Base-by-base conservation (phyloP, 2,113 vertebrate genomes). In the Poeciliopsis turrubarensis region DNA sequence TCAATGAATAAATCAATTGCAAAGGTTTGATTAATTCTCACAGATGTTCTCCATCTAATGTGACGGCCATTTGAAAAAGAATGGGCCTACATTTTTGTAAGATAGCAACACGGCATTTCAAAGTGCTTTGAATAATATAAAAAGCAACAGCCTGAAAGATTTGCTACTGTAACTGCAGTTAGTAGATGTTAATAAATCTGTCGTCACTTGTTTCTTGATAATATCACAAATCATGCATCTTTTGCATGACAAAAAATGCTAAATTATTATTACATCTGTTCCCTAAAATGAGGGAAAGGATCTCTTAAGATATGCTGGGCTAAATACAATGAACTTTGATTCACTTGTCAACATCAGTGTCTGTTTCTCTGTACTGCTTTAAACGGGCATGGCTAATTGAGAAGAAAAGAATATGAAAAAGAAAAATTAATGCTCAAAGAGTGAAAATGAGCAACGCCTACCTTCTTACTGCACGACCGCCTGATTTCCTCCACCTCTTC, bases 401-500 rank as follows among this genome's bases (percentile, higher is more conserved):
- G 47, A 27, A 47, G 34, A 73, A n/a, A n/a, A 70, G 29, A 67
- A 68, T 57, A 41, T 67, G 25, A 60, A 37, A 29, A 25, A 27
- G 32, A 72, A 64, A 29, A n/a, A n/a, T 37, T 26, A 32, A 8
- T 57, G 67, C 31, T 31, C 31, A 75, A 44, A 74, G 51, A 57
- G 19, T 41, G 17, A 64, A 30, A 78, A 61, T 61, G 54, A 77
- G 77, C 37, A 37, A n/a, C 4, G 2, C 72, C 65, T 87, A 98
- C 98, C 97, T 99, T 99, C 94, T 99, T 99, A 90, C 96, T 96
- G 91, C 97, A 99, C 0, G 98, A 97, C 81, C 96, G 96, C 66
- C 98, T 93, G 83, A 97, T 96, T 90, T 99, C 98, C 68, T 99
- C 98, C 61, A 99, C 96, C 64, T 99, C 98, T 81, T 99, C 98